phyloP scores from a whole-genome alignment of 2,888 invertebrate genomes.

The Acronicta alni region DNA sequence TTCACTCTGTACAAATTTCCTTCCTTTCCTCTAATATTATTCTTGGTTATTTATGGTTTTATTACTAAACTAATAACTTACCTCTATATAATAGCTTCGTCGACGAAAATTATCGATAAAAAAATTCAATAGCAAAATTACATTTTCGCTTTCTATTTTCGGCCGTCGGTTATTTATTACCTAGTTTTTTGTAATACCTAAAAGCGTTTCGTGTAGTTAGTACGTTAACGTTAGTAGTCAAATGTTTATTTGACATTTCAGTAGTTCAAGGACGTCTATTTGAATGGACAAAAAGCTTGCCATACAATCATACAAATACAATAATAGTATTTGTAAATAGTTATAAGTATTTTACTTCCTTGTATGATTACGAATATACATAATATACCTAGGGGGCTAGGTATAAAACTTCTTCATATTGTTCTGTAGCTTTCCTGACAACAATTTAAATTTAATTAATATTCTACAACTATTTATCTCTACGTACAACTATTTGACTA shows the following conservation, averaged over 20 bases:
- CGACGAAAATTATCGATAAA: background rate
- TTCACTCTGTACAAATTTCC: too few relatives aligned
- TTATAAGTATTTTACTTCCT: background rate
- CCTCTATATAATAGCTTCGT: background rate
- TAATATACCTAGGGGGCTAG: too few relatives aligned
- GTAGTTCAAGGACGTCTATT: background rate
- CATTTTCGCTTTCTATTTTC: background rate
- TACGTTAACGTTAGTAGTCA: background rate
- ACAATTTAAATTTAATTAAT: background rate
- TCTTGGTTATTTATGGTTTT: too few relatives aligned
- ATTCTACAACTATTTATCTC: background rate
- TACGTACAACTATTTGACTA: slow-evolving; percentile 6
- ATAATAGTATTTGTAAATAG: background rate
- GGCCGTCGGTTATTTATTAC: background rate
- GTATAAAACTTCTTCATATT: too few relatives aligned
- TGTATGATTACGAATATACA: too few relatives aligned
- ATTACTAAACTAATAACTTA: too few relatives aligned
- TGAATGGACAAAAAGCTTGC: background rate
- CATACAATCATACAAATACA: too few relatives aligned
- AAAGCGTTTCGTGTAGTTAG: background rate
- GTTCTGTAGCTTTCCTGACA: too few relatives aligned
- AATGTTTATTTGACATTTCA: slow-evolving; percentile 1
- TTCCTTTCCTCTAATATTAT: too few relatives aligned
- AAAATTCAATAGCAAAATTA: background rate
- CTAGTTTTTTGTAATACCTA: slow-evolving; percentile 1